A percentile compares a stretch with the other conserved stretches of the same genome.
Evolutionary conservation across 1,140 invertebrate genomes (phyloP).

Genomic region (Danaus melanippus): DNA sequence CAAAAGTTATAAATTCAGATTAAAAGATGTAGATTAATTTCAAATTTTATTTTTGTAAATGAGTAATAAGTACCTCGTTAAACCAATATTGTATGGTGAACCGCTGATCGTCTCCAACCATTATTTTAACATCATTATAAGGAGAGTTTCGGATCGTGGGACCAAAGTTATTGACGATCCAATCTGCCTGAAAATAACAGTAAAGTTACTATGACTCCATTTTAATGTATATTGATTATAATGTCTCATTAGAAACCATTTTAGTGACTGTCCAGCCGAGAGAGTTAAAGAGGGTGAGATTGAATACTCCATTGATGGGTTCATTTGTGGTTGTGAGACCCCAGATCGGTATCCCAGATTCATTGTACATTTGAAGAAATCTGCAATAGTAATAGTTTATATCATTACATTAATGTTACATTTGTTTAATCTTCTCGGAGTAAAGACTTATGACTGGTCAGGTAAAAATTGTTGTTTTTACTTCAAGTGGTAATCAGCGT

Average conservation of each 20-base stretch:
- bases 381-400: conserved; percentile 29
- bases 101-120: conserved; percentile 78
- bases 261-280: conserved; percentile 80
- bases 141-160: conserved; percentile 74
- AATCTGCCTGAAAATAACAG: conserved; percentile 71
- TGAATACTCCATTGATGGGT: conserved; percentile 73
- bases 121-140: conserved; percentile 73
- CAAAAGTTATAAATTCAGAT: no score
- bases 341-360: conserved; percentile 74
- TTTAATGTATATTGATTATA: no score
- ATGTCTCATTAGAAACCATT: conserved; percentile 27
- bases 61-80: conserved; percentile 28
- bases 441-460: no score
- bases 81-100: conserved; percentile 33
- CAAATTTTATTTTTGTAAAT: no score
- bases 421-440: no score
- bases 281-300: conserved; percentile 78
- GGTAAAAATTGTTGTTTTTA: conserved; percentile 6
- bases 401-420: not conserved
- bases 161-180: conserved; percentile 76
- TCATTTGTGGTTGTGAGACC: conserved; percentile 79
- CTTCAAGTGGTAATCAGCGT: conserved; percentile 85
- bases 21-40: no score
- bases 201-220: no score
- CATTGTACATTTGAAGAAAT: conserved; percentile 73